Conservation (phyloP, 2,888 invertebrate species). For the Chymomyza fuscimana region DNA sequence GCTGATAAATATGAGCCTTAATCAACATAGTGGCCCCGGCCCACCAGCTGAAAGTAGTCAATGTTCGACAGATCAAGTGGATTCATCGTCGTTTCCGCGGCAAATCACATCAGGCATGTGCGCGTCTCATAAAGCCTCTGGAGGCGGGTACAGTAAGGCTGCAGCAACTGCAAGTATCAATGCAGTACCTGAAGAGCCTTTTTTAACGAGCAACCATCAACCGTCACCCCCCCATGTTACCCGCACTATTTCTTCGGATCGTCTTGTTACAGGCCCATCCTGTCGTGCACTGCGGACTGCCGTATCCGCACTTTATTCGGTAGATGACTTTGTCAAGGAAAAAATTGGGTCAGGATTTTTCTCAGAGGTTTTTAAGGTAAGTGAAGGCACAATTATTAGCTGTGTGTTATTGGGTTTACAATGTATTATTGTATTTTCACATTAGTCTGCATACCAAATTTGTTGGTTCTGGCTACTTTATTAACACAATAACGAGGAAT, state of each 20-base stretch:
- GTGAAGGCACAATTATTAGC: slow-evolving; percentile 60
- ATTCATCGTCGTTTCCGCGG: slow-evolving; percentile 42
- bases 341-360: slow-evolving; percentile 97
- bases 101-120: slow-evolving; percentile 53
- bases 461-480: no score
- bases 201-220: slow-evolving; percentile 17
- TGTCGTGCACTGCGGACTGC: slow-evolving; percentile 95
- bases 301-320: slow-evolving; percentile 93
- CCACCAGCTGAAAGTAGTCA: slow-evolving; percentile 60
- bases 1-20: slow-evolving; percentile 80
- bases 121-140: slow-evolving; percentile 22
- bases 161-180: slow-evolving; percentile 25
- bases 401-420: neutral
- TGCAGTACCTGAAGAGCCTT: slow-evolving; percentile 2
- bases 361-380: slow-evolving; percentile 98
- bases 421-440: neutral
- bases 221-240: slow-evolving; percentile 65
- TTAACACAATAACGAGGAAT: no score
- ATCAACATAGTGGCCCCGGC: slow-evolving; percentile 79
- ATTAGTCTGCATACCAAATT: neutral
- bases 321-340: slow-evolving; percentile 96
- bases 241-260: slow-evolving; percentile 80
- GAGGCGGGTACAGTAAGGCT: slow-evolving; percentile 13
- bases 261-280: slow-evolving; percentile 86
- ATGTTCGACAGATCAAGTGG: slow-evolving; percentile 50